Base-by-base conservation (phyloP, 2,113 vertebrate species). In the Loxodonta africana region DNA sequence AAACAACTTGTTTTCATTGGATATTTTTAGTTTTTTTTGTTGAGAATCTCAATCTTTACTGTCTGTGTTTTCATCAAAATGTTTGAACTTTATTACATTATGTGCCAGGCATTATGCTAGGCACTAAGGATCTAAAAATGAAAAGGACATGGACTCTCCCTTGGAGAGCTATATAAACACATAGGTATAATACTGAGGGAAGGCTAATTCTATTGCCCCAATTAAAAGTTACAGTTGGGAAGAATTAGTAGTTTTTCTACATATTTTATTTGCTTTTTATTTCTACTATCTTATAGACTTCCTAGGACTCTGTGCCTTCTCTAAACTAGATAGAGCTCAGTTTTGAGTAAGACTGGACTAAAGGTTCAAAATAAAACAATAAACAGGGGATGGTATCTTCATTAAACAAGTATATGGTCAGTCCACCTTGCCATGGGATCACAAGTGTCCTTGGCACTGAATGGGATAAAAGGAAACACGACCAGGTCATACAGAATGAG, bases 1-100 rank as follows among this genome's bases (percentile, higher is more conserved):
- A 89, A 94, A 69, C 69, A 15, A 48, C 33, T n/a, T 80, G 57
- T 87, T 92, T 84, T 85, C 83, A 65, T 26, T 65, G 63, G 21
- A 65, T 65, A 53, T 30, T 41, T 78, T 60, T 26, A n/a, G 63
- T 62, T 86, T 83, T 83, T 53, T 86, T 86, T 93, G 69, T 71
- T 60, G 48, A 87, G 57, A 25, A 81, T 88, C 30, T 88, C 18
- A 14, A 46, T 73, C 37, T 82, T 94, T 28, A 74, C 63, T 73
- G 69, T 37, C 63, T 73, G 69, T 37, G 9, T 82, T 80, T 44
- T 87, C 46, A 53, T 46, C 30, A 25, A 88, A 74, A 82, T n/a
- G 18, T 71, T 69, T 88, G 85, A 88, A 92, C 46, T 88, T 85
- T n/a, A 85, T 83, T 82, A 65, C 51, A 91, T n/a, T 23, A 57